Base-by-base conservation (phyloP, 2,113 vertebrate genomes). In the Motacilla tschutschensis region DNA sequence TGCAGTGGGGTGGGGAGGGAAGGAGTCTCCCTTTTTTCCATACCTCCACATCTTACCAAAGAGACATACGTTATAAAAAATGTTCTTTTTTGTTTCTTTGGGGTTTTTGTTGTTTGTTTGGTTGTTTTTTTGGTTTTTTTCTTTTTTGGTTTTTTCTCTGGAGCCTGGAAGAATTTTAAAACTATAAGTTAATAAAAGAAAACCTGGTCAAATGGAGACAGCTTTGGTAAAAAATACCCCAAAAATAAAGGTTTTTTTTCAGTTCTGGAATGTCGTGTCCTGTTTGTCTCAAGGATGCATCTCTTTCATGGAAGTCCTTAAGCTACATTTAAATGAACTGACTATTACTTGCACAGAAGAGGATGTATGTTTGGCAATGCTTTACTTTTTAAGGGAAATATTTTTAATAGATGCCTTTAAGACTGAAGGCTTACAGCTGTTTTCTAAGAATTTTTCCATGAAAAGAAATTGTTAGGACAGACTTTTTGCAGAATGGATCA, bases 381-480 rank as follows among this genome's bases (percentile, higher is more conserved):
- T 75, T 88, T 83, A 50, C 12, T 65, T 89, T 62, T 59, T 58
- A 46, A 64, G 40, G 55, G 55, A 82, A 75, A 38, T 69, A 50
- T 76, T 91, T 93, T 79, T 69, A 51, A 72, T 47, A 43, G 8
- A 75, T 70, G 22, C 6, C 38, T 79, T 85, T 85, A 79, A 76
- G 60, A 79, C 28, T 2, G 7, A 66, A 59, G 38, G 7, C 33
- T 80, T 94, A 85, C 17, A 75, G 46, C 41, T 85, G 43, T 83
- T 89, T 83, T 83, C 81, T 71, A 67, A 73, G 51, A 84, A 82
- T 53, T 90, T 76, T 72, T 24, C 51, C 69, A 31, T 71, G 47
- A 81, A 69, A 83, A 72, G 4, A 75, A 77, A 71, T 57, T 67
- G 5, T 75, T 80, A 16, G 20, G 26, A 22, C 19, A 67, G 69